Conservation (phyloP, 2,113 vertebrate genomes). For the Lethenteron reissneri region DNA sequence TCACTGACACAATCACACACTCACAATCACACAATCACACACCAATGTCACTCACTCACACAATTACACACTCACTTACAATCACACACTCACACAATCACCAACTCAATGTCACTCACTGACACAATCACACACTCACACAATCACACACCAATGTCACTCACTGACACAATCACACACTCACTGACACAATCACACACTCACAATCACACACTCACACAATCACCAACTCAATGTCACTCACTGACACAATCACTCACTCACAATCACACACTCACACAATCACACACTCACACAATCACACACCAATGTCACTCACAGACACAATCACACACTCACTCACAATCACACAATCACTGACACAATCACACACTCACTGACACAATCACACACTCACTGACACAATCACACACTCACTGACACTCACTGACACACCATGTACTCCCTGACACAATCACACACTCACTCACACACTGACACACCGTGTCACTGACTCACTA, state of each 20-base stretch:
- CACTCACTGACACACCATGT: not conserved
- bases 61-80: not conserved
- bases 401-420: not conserved
- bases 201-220: too few relatives aligned
- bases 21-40: not conserved
- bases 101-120: not conserved
- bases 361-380: not conserved
- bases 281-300: too few relatives aligned
- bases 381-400: conserved; percentile 1
- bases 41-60: too few relatives aligned
- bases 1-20: too few relatives aligned
- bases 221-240: too few relatives aligned
- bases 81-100: conserved; percentile 1
- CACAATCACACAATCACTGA: not conserved
- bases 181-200: too few relatives aligned
- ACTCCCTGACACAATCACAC: not conserved
- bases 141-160: too few relatives aligned
- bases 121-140: not conserved
- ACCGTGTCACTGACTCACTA: not conserved
- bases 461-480: not conserved
- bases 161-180: too few relatives aligned
- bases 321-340: too few relatives aligned
- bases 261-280: too few relatives aligned
- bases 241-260: too few relatives aligned
- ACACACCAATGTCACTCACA: too few relatives aligned